These are phyloP conservation scores for Pterois miles DNA, from an alignment of 2,797 vertebrate species.

Conservation along the genomic window DNA sequence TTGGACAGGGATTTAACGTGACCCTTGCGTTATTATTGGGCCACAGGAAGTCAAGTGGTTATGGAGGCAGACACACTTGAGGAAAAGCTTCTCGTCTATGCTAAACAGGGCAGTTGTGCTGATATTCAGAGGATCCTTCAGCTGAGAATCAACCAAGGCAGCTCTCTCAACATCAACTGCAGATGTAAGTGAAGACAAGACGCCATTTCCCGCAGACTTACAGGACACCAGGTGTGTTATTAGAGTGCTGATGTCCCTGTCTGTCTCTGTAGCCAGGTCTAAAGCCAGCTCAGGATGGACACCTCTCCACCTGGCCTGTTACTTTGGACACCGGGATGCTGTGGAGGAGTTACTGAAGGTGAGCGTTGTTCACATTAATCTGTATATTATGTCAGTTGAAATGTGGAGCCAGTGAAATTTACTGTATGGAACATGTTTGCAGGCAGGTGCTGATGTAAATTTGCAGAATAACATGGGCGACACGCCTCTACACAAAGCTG, in stretches of 20 bases:
- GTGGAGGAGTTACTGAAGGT: slow-evolving; percentile 90
- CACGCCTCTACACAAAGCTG: slow-evolving; percentile 91
- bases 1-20: neutral
- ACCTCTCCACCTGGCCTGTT: slow-evolving; percentile 90
- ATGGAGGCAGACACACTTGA: slow-evolving; percentile 78
- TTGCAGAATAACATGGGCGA: slow-evolving; percentile 90
- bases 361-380: neutral
- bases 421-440: slow-evolving; percentile 35
- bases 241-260: neutral
- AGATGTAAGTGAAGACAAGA: slow-evolving; percentile 82
- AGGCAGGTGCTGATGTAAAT: slow-evolving; percentile 91
- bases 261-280: slow-evolving; percentile 77
- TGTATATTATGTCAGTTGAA: neutral
- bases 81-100: slow-evolving; percentile 85
- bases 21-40: too few species aligned
- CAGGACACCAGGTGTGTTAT: neutral
- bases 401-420: neutral
- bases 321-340: slow-evolving; percentile 88
- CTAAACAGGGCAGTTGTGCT: slow-evolving; percentile 84
- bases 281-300: slow-evolving; percentile 90
- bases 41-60: neutral
- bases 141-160: slow-evolving; percentile 68
- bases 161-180: slow-evolving; percentile 86
- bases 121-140: slow-evolving; percentile 83
- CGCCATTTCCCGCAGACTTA: neutral